Evolutionary conservation across 2,113 vertebrate species (phyloP), one percentile per base, ranked within the genome.

Genomic region (Nipponia nippon): DNA sequence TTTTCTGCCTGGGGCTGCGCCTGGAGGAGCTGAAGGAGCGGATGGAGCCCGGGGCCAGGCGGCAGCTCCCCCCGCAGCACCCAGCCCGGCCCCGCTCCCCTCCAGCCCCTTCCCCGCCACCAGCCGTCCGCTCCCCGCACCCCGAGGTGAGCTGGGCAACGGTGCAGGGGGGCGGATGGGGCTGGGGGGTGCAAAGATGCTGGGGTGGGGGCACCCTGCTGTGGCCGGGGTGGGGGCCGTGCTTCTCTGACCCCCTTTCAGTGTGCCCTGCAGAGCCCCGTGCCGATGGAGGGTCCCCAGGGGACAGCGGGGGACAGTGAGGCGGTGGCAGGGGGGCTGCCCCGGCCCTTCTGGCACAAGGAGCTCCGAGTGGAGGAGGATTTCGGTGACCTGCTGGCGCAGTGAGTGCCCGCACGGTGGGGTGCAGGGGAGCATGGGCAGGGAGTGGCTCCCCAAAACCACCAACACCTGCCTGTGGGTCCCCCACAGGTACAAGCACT

Each of bases 11-110:
- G 89, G 99, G 98, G 25, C 95, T 98, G 83, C 94, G 42, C 30
- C 82, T 99, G 95, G 99, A 99, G 10, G 98, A 98, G 71, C 95
- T 99, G 79, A 99, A 98, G 96, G 99, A 99, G 72, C 94, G 47
- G 75, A 59, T 98, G 76, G 98, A 98, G 16, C 95, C 94, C 20
- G 56, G 79, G 13, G 32, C 13, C 15, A 78, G 69, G 72, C 76
- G 34, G 15, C 96, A 82, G 75, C 53, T 30, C 14, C 50, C 23
- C 7, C 65, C 66, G 0, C 47, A 79, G 11, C 6, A 0, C 47
- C 26, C 30, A 2, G 20, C 53, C 13, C 82, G 42, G 36, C n/a
- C 83, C 46, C 2, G 0, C 29, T 47, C 66, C 9, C 56, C 81
- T 10, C 55, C 66, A 6, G 14, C 70, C 80, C 65, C 59, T 1